Evolutionary conservation across 2,797 vertebrate genomes (phyloP).

Genomic region (Silurus aristotelis): DNA sequence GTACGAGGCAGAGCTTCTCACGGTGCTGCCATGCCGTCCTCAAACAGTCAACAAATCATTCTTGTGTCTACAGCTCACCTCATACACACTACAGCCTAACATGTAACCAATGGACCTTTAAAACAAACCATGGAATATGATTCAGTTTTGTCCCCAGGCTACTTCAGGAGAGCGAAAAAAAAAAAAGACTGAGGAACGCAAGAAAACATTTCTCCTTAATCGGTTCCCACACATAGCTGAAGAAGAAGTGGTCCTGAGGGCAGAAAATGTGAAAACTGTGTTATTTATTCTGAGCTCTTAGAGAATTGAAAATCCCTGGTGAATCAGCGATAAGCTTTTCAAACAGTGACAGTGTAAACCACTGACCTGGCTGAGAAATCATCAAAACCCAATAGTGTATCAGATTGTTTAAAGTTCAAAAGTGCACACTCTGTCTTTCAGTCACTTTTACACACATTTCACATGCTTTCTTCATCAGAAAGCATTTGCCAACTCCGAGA

Average conservation of each 20-base stretch:
- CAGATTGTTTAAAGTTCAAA: neutral
- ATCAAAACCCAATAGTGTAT: neutral
- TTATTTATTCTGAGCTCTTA: conserved; percentile 5
- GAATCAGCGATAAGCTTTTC: neutral
- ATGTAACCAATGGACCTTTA: neutral
- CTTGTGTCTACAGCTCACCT: neutral
- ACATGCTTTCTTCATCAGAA: conserved; percentile 15
- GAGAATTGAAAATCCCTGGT: conserved; percentile 7
- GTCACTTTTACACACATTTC: conserved; percentile 13
- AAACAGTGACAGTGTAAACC: conserved; percentile 31
- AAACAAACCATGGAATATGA: conserved; percentile 1
- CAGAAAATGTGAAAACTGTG: conserved; percentile 1
- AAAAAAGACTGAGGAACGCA: conserved; percentile 3
- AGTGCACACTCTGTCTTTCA: conserved; percentile 1
- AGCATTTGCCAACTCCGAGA: neutral
- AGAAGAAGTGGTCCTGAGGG: conserved; percentile 16
- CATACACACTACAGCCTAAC: neutral
- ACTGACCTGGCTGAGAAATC: conserved; percentile 7
- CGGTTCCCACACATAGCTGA: conserved; percentile 10
- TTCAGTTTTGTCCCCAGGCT: conserved; percentile 16
- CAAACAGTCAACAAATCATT: neutral
- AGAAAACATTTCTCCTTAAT: conserved; percentile 7
- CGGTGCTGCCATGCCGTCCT: neutral
- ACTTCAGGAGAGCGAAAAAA: neutral
- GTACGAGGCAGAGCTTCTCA: neutral